Evolutionary conservation across 2,797 vertebrate genomes (phyloP).

Genomic region (Emys orbicularis): DNA sequence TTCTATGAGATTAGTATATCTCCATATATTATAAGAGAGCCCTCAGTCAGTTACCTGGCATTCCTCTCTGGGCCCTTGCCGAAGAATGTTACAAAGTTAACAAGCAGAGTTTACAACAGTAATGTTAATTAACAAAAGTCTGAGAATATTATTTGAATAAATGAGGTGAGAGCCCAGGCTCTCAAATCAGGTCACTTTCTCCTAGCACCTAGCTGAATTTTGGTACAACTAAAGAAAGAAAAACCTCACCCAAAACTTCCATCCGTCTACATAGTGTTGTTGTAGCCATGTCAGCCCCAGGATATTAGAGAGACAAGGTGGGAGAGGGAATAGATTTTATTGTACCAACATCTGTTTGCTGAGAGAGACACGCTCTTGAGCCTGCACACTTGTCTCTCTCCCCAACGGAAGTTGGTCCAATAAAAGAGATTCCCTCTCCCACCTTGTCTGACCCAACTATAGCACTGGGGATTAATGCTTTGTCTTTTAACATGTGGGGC

Average conservation of each 20-base stretch:
- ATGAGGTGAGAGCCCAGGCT: background rate
- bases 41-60: background rate
- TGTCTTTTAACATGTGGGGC: background rate
- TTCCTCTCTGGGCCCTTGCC: background rate
- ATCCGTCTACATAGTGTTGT: no score
- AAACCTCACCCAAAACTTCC: background rate
- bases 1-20: no score
- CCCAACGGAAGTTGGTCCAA: no score
- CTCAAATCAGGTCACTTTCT: background rate
- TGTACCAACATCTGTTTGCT: no score
- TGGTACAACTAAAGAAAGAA: background rate
- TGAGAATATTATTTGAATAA: background rate
- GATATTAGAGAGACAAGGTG: no score
- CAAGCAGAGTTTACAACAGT: background rate
- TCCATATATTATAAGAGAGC: background rate
- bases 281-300: no score
- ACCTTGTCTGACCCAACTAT: no score
- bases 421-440: no score
- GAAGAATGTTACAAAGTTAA: background rate
- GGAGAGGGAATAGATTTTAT: no score
- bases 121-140: background rate
- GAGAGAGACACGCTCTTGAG: no score
- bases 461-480: no score
- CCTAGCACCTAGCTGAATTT: background rate
- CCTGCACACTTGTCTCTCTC: no score